phyloP scores from a whole-genome alignment of 2,888 invertebrate species.

The Elysia crispata region DNA sequence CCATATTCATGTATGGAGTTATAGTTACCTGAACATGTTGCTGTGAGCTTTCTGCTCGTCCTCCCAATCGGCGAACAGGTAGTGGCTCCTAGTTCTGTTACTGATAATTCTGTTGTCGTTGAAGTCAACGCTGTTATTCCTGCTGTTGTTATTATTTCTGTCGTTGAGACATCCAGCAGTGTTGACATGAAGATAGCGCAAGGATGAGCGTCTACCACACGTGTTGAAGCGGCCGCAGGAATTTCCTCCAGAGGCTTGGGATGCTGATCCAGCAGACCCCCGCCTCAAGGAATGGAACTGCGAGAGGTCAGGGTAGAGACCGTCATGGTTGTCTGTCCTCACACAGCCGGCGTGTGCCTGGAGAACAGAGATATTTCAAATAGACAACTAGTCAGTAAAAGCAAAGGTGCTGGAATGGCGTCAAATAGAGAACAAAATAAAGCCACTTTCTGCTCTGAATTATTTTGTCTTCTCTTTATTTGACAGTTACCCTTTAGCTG shows the following conservation, averaged over 20 bases:
- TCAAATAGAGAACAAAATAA: too few relatives aligned
- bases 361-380: background rate
- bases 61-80: background rate
- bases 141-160: background rate
- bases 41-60: background rate
- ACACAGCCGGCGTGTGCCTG: constrained; percentile 39
- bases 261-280: background rate
- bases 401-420: too few relatives aligned
- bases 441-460: too few relatives aligned
- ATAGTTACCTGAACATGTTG: too few relatives aligned
- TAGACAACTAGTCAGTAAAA: too few relatives aligned
- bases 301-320: background rate
- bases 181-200: background rate
- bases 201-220: background rate
- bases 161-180: background rate
- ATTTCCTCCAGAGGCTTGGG: background rate
- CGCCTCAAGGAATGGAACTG: background rate
- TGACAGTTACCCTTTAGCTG: too few relatives aligned
- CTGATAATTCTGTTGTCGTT: background rate
- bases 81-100: background rate
- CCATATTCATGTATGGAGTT: too few relatives aligned
- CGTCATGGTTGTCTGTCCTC: constrained; percentile 3
- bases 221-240: background rate
- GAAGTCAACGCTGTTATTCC: background rate
- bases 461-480: too few relatives aligned